A percentile compares a stretch with the other conserved stretches of the same genome.
Conservation (phyloP, 2,113 vertebrate genomes). For the Hyperopisus bebe region DNA sequence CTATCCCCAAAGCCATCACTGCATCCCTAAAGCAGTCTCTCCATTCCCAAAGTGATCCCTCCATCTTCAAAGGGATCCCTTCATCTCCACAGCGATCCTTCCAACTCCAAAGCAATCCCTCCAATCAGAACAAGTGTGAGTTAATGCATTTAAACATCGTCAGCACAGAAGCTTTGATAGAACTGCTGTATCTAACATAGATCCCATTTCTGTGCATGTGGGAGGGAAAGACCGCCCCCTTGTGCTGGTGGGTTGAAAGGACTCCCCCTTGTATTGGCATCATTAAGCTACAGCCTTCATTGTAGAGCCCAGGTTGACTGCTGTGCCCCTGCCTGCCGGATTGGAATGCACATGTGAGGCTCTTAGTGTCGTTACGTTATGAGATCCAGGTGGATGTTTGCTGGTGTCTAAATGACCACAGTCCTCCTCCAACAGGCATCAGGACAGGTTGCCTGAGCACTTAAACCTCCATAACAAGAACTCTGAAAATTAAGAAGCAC, state of each 20-base stretch:
- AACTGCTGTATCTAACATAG: background rate
- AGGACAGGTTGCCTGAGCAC: background rate
- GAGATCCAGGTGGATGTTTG: background rate
- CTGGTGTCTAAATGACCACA: background rate
- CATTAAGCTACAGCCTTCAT: background rate
- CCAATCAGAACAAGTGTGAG: background rate
- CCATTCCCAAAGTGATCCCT: background rate
- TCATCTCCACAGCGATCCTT: too few species aligned
- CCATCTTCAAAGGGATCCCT: background rate
- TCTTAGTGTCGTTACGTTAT: background rate
- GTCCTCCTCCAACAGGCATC: too few species aligned
- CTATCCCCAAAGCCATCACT: background rate
- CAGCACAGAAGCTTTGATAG: background rate
- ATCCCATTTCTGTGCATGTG: background rate
- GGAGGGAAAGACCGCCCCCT: background rate
- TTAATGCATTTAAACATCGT: background rate
- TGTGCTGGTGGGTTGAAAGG: background rate
- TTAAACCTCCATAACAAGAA: background rate
- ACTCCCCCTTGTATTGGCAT: background rate
- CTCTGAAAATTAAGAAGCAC: background rate
- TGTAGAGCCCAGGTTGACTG: background rate
- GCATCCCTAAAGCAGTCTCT: background rate
- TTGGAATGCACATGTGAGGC: background rate
- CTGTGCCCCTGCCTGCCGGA: background rate
- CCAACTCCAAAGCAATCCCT: background rate